Conservation (phyloP, 2,113 vertebrate species). For the Lasiurus cinereus region DNA sequence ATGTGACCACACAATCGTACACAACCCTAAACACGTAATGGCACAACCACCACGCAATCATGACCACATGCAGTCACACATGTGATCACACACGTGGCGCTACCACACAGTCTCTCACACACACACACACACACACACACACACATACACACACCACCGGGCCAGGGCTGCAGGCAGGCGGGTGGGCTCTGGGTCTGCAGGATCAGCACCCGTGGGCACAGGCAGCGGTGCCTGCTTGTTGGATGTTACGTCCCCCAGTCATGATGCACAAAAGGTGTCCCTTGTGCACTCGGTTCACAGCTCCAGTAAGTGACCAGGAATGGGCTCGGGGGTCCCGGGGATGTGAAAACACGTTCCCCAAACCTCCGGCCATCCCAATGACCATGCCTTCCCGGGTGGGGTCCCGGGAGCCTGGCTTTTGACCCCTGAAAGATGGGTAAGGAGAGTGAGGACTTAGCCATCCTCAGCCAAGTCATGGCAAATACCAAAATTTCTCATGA, state of each 20-base stretch:
- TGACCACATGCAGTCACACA: not conserved
- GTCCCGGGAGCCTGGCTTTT: not conserved
- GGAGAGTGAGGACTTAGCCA: not conserved
- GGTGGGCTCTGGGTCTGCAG: not conserved
- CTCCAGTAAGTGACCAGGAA: too few relatives aligned
- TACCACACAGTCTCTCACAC: too few relatives aligned
- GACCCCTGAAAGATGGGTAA: too few relatives aligned
- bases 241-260: too few relatives aligned
- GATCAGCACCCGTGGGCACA: too few relatives aligned
- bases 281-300: not conserved
- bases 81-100: too few relatives aligned
- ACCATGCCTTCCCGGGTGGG: not conserved
- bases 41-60: not conserved
- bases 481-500: too few relatives aligned
- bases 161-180: not conserved
- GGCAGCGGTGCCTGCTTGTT: too few relatives aligned
- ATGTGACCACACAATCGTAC: not conserved
- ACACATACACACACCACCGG: not conserved
- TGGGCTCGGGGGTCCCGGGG: too few relatives aligned
- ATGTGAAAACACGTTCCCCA: not conserved
- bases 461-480: not conserved
- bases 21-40: too few relatives aligned
- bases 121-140: too few relatives aligned
- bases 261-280: too few relatives aligned
- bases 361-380: not conserved